Percentiles rank a stretch among this genome's conserved stretches.
phyloP scores from a whole-genome alignment of 2,888 invertebrate species.

The Pilophorus perplexus region DNA sequence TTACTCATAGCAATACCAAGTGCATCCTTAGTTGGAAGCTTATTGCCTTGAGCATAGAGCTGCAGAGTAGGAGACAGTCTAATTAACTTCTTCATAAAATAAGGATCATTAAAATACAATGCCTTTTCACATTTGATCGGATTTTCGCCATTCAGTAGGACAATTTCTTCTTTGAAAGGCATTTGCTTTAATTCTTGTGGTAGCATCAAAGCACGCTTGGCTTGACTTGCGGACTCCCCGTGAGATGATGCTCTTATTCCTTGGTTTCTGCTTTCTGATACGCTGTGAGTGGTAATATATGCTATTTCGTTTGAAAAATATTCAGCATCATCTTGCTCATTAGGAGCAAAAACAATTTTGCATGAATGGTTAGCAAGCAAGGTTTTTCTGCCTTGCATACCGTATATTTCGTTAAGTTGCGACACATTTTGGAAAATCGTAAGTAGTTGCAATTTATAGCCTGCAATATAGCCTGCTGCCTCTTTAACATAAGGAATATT shows the following conservation, averaged over 20 bases:
- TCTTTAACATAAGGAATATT: background rate
- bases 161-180: background rate
- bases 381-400: background rate
- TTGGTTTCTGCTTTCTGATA: background rate
- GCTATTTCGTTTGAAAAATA: background rate
- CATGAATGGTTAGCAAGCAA: background rate
- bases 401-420: background rate
- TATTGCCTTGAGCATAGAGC: background rate
- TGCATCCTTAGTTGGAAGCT: too few species aligned
- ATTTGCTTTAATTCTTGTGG: background rate
- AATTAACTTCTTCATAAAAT: background rate
- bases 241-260: background rate
- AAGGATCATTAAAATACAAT: background rate
- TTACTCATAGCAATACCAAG: too few species aligned
- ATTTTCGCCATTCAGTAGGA: background rate
- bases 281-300: background rate
- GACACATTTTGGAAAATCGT: background rate
- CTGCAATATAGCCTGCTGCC: background rate
- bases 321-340: background rate
- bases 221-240: background rate
- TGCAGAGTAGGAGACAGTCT: background rate
- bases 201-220: background rate
- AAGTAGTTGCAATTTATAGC: background rate
- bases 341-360: background rate
- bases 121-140: background rate